Conservation (phyloP, 1,140 invertebrate genomes). For the Pectinophora gossypiella region DNA sequence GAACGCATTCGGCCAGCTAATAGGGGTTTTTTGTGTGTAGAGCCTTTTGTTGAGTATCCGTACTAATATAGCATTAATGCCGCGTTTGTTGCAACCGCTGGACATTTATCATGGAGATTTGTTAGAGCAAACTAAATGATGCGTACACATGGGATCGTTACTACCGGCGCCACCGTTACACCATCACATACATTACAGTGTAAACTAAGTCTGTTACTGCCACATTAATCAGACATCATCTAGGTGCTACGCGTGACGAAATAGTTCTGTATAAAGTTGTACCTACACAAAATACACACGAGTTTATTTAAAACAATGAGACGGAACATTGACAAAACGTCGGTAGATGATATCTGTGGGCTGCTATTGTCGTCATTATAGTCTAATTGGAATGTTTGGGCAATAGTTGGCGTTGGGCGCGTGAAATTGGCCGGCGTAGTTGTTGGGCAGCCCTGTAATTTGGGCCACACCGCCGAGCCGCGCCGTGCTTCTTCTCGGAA, state of each 20-base stretch:
- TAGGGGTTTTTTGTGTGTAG: slow-evolving; percentile 51
- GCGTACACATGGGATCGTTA: not conserved
- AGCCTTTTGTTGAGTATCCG: slow-evolving; percentile 31
- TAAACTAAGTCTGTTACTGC: too few species aligned
- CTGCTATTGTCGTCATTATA: slow-evolving; percentile 35
- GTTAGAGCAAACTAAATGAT: not conserved
- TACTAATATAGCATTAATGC: slow-evolving; percentile 52
- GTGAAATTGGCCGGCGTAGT: slow-evolving; percentile 52
- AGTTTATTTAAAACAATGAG: too few species aligned
- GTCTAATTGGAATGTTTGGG: slow-evolving; percentile 63
- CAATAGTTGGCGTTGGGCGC: slow-evolving; percentile 25
- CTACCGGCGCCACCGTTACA: not conserved
- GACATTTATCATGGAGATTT: slow-evolving; percentile 29
- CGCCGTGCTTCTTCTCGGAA: slow-evolving; percentile 36
- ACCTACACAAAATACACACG: too few species aligned
- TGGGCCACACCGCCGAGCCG: slow-evolving; percentile 28
- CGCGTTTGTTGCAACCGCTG: slow-evolving; percentile 26
- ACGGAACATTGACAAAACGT: too few species aligned
- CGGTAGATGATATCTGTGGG: not conserved
- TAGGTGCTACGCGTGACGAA: too few species aligned
- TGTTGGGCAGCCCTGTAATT: slow-evolving; percentile 57
- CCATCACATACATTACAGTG: too few species aligned
- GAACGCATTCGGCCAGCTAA: slow-evolving; percentile 46
- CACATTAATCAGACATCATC: too few species aligned
- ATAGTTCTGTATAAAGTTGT: too few species aligned